Conservation (phyloP, 2,797 vertebrate species). For the Nyctibius grandis region DNA sequence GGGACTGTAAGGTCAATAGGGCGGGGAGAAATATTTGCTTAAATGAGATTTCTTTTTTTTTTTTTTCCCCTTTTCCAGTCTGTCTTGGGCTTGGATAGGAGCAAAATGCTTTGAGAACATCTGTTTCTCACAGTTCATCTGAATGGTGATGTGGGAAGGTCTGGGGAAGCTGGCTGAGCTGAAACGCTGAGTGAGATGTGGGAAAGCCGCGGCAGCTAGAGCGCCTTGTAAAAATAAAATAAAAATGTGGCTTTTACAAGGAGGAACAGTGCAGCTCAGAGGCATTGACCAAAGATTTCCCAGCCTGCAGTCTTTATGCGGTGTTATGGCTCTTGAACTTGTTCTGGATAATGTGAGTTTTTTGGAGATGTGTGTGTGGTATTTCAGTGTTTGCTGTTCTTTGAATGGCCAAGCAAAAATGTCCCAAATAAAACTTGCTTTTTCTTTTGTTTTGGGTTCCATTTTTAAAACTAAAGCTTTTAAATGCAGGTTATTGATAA, state of each 20-base stretch:
- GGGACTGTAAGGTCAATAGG: not conserved
- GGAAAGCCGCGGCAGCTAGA: not conserved
- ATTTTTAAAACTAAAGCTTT: not conserved
- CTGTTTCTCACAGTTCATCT: conserved; percentile 41
- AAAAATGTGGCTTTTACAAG: not conserved
- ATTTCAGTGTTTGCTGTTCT: not conserved
- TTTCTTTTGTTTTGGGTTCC: not conserved
- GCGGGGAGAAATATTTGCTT: conserved; percentile 7
- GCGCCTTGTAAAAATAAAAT: not conserved
- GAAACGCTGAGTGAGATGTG: not conserved
- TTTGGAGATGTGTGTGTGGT: not conserved
- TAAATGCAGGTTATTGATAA: not conserved
- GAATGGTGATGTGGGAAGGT: conserved; percentile 36
- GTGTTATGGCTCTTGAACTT: not conserved
- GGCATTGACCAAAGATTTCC: not conserved
- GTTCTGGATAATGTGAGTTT: not conserved
- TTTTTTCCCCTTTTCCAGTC: fast-evolving
- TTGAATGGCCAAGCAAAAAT: not conserved
- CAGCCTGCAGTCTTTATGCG: not conserved
- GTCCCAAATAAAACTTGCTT: not conserved
- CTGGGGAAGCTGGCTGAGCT: conserved; percentile 16
- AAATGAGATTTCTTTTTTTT: not conserved
- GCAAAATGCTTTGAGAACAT: conserved; percentile 17
- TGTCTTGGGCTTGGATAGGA: not conserved
- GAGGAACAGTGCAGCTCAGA: not conserved